Evolutionary conservation across 2,113 vertebrate genomes (phyloP).

Genomic region (Apteryx mantelli): DNA sequence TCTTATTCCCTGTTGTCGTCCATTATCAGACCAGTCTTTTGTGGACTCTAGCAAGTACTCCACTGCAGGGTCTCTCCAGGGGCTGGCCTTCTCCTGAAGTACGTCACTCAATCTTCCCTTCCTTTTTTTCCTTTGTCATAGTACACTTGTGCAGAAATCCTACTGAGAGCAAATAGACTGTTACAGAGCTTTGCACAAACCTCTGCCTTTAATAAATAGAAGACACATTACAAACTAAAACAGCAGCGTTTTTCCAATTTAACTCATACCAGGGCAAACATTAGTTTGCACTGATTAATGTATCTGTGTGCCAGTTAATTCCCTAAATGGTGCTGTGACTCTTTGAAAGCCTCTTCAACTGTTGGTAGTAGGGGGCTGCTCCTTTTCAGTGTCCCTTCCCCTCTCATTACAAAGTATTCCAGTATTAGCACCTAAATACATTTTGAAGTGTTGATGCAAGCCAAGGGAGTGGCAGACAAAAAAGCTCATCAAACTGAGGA

Average conservation of each 20-base stretch:
- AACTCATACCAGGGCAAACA: background rate
- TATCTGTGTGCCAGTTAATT: constrained; percentile 24
- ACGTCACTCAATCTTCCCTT: constrained; percentile 81
- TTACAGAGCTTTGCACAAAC: constrained; percentile 39
- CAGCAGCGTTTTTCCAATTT: constrained; percentile 37
- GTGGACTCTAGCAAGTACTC: constrained; percentile 94
- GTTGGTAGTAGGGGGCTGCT: background rate
- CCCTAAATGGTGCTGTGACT: background rate
- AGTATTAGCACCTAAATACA: background rate
- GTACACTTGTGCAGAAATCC: constrained; percentile 64
- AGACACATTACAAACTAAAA: constrained; percentile 22
- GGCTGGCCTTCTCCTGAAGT: constrained; percentile 95
- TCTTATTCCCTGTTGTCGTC: constrained; percentile 75
- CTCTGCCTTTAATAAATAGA: constrained; percentile 13
- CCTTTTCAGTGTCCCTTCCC: constrained; percentile 6
- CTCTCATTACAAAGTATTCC: background rate
- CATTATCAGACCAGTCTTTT: constrained; percentile 91
- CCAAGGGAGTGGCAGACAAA: background rate
- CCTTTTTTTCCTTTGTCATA: constrained; percentile 71
- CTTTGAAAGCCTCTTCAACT: constrained; percentile 37
- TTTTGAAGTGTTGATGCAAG: background rate
- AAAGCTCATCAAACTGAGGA: background rate
- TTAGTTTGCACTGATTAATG: constrained; percentile 35
- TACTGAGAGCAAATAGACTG: constrained; percentile 43
- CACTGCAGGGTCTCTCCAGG: constrained; percentile 90